Evolutionary conservation across 2,113 vertebrate genomes (phyloP).

Genomic region (Eptesicus fuscus): DNA sequence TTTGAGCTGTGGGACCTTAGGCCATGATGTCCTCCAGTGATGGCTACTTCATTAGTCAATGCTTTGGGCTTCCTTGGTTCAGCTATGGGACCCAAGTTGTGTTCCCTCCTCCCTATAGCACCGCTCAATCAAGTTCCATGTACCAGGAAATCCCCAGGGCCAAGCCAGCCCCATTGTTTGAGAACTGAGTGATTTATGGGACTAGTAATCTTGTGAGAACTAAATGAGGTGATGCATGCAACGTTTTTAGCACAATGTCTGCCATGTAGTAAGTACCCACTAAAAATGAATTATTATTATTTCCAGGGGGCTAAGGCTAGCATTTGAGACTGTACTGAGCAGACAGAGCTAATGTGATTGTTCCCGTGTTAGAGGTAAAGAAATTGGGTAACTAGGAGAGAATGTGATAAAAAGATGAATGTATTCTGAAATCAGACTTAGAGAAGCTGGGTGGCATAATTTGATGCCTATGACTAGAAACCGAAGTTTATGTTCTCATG

Average conservation of each 20-base stretch:
- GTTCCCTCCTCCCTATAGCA: neutral
- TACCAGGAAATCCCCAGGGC: neutral
- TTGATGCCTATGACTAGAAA: neutral
- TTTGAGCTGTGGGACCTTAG: neutral
- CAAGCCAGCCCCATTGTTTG: neutral
- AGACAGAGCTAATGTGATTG: neutral
- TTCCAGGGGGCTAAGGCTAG: neutral
- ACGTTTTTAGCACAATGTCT: neutral
- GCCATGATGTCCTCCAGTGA: neutral
- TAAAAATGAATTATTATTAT: neutral
- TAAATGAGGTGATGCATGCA: neutral
- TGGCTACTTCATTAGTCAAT: neutral
- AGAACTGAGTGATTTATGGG: neutral
- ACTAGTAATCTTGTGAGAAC: neutral
- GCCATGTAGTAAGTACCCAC: neutral
- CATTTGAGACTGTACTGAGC: neutral
- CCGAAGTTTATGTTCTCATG: neutral
- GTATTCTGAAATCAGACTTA: neutral
- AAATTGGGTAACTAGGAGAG: neutral
- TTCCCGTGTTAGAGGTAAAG: neutral
- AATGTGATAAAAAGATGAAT: neutral
- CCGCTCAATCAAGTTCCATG: neutral
- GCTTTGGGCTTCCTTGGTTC: neutral
- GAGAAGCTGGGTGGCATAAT: neutral
- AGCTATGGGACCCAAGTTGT: neutral